Conservation (phyloP, 2,113 vertebrate species). For the Charadrius vociferus region DNA sequence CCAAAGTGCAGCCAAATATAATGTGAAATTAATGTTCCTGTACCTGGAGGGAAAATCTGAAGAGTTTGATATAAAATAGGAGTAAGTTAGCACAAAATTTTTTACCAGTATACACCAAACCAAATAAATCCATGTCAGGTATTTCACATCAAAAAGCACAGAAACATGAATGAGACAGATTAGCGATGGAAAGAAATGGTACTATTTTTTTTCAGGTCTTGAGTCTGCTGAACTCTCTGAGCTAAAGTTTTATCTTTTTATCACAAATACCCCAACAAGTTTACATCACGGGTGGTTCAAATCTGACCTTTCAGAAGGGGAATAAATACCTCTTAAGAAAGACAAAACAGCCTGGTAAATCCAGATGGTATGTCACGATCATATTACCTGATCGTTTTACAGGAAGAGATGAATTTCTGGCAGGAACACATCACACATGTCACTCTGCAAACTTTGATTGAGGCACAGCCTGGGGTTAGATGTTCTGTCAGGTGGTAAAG, state of each 20-base stretch:
- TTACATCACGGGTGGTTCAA: not conserved
- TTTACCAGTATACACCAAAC: not conserved
- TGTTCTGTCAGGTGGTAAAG: not conserved
- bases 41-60: not conserved
- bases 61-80: not conserved
- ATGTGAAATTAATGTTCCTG: not conserved
- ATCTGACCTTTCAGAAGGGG: not conserved
- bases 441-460: not conserved
- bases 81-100: not conserved
- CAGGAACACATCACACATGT: not conserved
- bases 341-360: not conserved
- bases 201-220: not conserved
- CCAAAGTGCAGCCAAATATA: not conserved
- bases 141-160: not conserved
- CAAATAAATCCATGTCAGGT: not conserved
- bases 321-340: not conserved
- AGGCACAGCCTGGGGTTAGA: not conserved
- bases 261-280: not conserved
- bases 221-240: not conserved
- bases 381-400: not conserved
- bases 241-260: not conserved
- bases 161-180: not conserved
- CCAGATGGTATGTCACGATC: conserved; percentile 4
- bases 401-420: not conserved
- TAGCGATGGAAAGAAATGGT: too few species aligned